These are phyloP conservation scores for Drosophila arawakana DNA, from an alignment of 1,140 invertebrate genomes.

Conservation along the genomic window DNA sequence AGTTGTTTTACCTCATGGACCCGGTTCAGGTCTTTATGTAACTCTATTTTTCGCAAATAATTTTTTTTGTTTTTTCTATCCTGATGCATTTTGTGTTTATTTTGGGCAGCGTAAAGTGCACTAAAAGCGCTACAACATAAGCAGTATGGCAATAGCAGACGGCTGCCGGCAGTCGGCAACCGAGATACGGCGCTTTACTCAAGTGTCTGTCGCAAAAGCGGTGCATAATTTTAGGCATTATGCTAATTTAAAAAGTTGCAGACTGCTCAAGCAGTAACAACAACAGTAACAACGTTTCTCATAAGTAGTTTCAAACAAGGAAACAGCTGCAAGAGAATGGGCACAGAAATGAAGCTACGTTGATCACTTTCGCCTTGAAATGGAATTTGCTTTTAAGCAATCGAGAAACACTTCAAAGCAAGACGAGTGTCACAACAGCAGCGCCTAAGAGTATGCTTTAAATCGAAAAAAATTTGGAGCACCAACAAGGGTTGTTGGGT, in stretches of 20 bases:
- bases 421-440: conserved; percentile 53
- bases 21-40: not conserved
- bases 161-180: conserved; percentile 16
- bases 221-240: conserved; percentile 80
- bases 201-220: conserved; percentile 48
- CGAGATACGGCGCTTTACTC: not conserved
- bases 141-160: conserved; percentile 2
- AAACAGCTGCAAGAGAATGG: conserved; percentile 36
- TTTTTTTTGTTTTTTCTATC: conserved; percentile 15
- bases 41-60: no score
- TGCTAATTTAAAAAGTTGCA: conserved; percentile 77
- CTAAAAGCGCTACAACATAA: conserved; percentile 61
- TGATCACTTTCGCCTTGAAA: conserved; percentile 70
- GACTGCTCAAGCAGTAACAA: conserved; percentile 47
- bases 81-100: conserved; percentile 50
- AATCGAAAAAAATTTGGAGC: conserved; percentile 37
- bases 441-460: conserved; percentile 53
- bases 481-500: conserved; percentile 28
- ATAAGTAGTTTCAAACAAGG: conserved; percentile 64
- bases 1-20: conserved; percentile 70
- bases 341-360: conserved; percentile 29
- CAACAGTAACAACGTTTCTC: conserved; percentile 32
- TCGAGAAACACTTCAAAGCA: conserved; percentile 71
- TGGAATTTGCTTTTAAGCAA: conserved; percentile 77
- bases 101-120: conserved; percentile 65